Percentiles rank a stretch among this genome's conserved stretches.
phyloP scores from a whole-genome alignment of 2,888 invertebrate genomes.

The Podabrus alpinus region DNA sequence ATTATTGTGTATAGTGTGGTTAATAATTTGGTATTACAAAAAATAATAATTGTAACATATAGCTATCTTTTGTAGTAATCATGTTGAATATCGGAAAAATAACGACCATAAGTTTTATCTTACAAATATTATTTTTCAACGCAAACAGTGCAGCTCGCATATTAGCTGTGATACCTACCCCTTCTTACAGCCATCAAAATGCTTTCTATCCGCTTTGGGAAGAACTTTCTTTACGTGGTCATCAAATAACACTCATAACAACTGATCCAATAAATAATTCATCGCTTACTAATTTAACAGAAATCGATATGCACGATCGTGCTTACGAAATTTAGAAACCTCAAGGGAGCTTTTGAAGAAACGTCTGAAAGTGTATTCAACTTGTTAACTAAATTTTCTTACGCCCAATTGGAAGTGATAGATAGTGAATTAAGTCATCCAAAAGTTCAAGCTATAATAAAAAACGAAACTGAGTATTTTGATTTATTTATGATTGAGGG shows the following conservation, averaged over 20 bases:
- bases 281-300: constrained; percentile 48
- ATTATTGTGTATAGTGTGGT: too few relatives aligned
- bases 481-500: constrained; percentile 49
- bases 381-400: neutral
- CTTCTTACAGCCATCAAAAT: constrained; percentile 58
- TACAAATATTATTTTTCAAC: neutral
- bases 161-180: constrained; percentile 52
- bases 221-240: constrained; percentile 56
- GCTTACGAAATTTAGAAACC: constrained; percentile 39
- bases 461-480: constrained; percentile 42
- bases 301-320: constrained; percentile 49
- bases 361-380: neutral
- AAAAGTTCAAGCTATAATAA: constrained; percentile 44
- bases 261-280: constrained; percentile 51
- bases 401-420: neutral
- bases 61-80: too few relatives aligned
- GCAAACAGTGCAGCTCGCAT: constrained; percentile 47
- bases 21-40: too few relatives aligned
- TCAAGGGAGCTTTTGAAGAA: neutral
- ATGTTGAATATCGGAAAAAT: neutral
- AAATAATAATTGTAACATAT: too few relatives aligned
- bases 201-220: constrained; percentile 54
- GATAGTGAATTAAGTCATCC: constrained; percentile 28
- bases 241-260: constrained; percentile 57
- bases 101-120: neutral